These are phyloP conservation scores for Drosophila siamana DNA, from an alignment of 2,888 invertebrate species.

Conservation along the genomic window DNA sequence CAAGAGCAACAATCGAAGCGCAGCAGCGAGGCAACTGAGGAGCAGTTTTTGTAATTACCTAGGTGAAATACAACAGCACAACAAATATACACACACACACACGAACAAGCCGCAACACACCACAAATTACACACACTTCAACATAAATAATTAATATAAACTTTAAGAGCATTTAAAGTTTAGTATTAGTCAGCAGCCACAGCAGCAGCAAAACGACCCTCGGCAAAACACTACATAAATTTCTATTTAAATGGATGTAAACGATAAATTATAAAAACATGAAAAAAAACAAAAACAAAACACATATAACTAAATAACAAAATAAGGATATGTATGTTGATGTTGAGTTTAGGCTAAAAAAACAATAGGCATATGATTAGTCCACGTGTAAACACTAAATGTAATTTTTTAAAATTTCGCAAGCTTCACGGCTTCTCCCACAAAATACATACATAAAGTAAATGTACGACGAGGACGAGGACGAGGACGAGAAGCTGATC, in stretches of 20 bases:
- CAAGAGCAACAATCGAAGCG: too few relatives aligned
- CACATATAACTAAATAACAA: slow-evolving; percentile 1
- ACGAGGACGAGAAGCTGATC: not conserved
- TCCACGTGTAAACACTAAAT: slow-evolving; percentile 67
- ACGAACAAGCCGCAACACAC: slow-evolving; percentile 14
- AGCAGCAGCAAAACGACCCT: slow-evolving; percentile 12
- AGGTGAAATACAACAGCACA: slow-evolving; percentile 67
- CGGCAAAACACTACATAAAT: slow-evolving; percentile 46
- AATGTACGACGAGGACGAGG: not conserved
- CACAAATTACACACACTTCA: slow-evolving; percentile 28
- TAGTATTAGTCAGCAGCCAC: slow-evolving; percentile 60
- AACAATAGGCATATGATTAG: slow-evolving; percentile 69
- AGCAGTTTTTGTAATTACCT: slow-evolving; percentile 74
- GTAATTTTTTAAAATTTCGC: slow-evolving; percentile 57
- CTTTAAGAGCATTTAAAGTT: slow-evolving; percentile 70
- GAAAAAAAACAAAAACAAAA: slow-evolving; percentile 3
- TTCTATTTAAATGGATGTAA: slow-evolving; percentile 34
- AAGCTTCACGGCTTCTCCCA: slow-evolving; percentile 5
- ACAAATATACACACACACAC: slow-evolving; percentile 32
- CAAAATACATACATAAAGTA: not conserved
- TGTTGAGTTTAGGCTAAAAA: slow-evolving; percentile 71
- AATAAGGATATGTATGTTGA: slow-evolving; percentile 63
- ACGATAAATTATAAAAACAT: slow-evolving; percentile 39
- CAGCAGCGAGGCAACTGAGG: slow-evolving; percentile 56
- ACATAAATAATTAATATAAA: slow-evolving; percentile 61